These are phyloP conservation scores for Himalopsyche tibetana DNA, from an alignment of 2,888 invertebrate genomes.

Conservation along the genomic window DNA sequence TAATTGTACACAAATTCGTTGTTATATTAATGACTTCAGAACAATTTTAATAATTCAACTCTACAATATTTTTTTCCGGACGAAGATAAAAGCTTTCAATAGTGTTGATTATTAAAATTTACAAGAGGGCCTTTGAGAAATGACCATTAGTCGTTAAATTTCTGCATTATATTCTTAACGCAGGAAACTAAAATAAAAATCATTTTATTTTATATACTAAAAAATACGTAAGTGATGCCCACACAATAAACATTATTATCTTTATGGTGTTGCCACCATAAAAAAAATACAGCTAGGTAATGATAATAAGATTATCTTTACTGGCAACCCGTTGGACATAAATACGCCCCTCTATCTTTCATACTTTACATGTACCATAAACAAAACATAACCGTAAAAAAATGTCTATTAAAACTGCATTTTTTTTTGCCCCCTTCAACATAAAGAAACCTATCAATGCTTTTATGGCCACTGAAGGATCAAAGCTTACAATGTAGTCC, in stretches of 20 bases:
- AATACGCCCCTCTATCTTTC: background rate
- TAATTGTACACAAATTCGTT: too few species aligned
- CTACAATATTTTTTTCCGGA: too few species aligned
- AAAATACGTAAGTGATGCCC: background rate
- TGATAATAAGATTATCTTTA: constrained; percentile 10
- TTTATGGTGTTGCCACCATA: background rate
- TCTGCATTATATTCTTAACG: too few species aligned
- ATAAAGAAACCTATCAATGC: background rate
- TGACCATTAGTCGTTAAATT: too few species aligned
- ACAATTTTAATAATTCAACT: too few species aligned
- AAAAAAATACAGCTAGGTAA: background rate
- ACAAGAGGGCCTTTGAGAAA: too few species aligned
- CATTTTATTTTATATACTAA: too few species aligned
- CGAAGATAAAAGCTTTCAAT: too few species aligned
- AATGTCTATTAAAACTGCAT: constrained; percentile 24
- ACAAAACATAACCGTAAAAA: constrained; percentile 21
- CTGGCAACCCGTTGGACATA: constrained; percentile 13
- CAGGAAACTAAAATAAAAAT: too few species aligned
- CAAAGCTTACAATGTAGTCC: background rate
- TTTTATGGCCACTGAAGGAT: background rate
- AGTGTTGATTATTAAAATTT: too few species aligned
- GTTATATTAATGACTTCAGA: too few species aligned
- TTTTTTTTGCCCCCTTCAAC: background rate
- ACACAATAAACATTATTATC: background rate
- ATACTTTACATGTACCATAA: constrained; percentile 18